Percentiles rank a stretch among this genome's conserved stretches.
Evolutionary conservation across 2,113 vertebrate genomes (phyloP).

Genomic region (Setophaga petechia): DNA sequence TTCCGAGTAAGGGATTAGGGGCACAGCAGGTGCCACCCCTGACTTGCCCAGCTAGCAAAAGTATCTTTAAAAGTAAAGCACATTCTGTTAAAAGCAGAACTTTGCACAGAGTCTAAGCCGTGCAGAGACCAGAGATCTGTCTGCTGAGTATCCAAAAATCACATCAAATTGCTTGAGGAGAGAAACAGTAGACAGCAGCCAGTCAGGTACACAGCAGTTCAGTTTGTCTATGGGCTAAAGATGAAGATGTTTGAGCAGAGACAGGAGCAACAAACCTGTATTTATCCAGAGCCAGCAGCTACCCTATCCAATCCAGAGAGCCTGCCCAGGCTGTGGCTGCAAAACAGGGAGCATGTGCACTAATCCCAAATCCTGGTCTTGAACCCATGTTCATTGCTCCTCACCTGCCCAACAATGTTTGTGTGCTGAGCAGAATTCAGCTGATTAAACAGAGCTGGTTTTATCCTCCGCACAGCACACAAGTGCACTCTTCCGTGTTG

Average conservation of each 20-base stretch:
- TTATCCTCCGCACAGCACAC: not conserved
- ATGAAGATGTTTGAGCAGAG: not conserved
- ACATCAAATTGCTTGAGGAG: not conserved
- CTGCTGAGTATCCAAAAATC: not conserved
- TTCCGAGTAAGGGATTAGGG: not conserved
- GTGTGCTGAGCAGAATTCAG: not conserved
- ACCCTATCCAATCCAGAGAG: not conserved
- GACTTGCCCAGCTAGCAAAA: not conserved
- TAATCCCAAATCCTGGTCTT: not conserved
- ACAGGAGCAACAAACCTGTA: not conserved
- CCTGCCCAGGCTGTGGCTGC: accelerated
- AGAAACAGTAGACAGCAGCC: not conserved
- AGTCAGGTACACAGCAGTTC: accelerated
- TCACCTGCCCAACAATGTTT: not conserved
- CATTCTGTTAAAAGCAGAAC: not conserved
- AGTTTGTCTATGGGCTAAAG: not conserved
- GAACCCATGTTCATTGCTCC: not conserved
- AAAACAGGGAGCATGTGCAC: not conserved
- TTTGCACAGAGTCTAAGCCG: not conserved
- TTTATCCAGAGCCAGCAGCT: not conserved
- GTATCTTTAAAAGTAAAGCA: not conserved
- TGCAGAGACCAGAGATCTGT: not conserved
- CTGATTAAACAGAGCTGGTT: not conserved
- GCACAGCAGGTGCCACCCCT: not conserved
- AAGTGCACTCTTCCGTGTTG: not conserved